Evolutionary conservation across 2,888 invertebrate genomes (phyloP).

Genomic region (Cephus pulcher): DNA sequence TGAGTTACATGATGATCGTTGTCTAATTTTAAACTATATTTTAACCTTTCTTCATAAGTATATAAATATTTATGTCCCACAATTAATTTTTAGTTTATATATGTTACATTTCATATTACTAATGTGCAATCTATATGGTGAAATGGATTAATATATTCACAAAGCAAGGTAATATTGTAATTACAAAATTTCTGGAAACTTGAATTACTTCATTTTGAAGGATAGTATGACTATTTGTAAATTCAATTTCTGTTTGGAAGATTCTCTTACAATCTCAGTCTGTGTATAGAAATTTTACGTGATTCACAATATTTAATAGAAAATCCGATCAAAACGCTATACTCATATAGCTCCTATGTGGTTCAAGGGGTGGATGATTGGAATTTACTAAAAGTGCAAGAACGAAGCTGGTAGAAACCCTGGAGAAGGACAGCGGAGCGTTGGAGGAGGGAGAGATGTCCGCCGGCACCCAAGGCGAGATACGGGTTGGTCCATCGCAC

Average conservation of each 20-base stretch:
- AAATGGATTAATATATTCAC: neutral
- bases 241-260: neutral
- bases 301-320: neutral
- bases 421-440: slow-evolving; percentile 66
- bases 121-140: neutral
- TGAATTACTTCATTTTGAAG: neutral
- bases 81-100: neutral
- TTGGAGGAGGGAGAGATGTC: slow-evolving; percentile 67
- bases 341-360: slow-evolving; percentile 51
- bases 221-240: neutral
- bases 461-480: slow-evolving; percentile 81
- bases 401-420: slow-evolving; percentile 62
- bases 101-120: neutral
- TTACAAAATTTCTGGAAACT: neutral
- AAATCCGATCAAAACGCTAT: neutral
- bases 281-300: neutral
- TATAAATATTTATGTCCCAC: neutral
- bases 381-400: slow-evolving; percentile 63
- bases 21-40: neutral
- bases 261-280: neutral
- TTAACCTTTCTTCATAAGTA: neutral
- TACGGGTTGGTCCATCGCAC: slow-evolving; percentile 82
- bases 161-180: neutral
- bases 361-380: slow-evolving; percentile 64
- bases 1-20: neutral